Evolutionary conservation across 2,113 vertebrate genomes (phyloP).

Genomic region (Vidua chalybeata): DNA sequence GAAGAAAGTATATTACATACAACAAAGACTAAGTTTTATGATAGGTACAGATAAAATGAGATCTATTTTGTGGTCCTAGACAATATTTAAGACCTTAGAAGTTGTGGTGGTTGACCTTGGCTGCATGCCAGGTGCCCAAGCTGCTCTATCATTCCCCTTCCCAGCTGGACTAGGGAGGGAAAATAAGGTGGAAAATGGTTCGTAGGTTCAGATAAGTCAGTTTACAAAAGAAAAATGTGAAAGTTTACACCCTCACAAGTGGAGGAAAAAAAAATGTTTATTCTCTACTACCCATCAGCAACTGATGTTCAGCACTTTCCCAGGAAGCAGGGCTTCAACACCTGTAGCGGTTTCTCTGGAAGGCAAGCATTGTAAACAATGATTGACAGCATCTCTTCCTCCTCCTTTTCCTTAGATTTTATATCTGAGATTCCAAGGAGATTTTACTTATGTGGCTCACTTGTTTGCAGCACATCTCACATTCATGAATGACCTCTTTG

Average conservation of each 20-base stretch:
- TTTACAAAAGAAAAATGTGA: not conserved
- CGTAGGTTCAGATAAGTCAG: fast-evolving
- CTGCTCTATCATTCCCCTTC: not conserved
- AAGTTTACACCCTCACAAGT: not conserved
- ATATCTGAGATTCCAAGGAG: not conserved
- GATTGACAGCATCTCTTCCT: not conserved
- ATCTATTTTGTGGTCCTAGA: not conserved
- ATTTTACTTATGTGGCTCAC: not conserved
- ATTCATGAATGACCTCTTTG: not conserved
- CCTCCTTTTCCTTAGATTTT: not conserved
- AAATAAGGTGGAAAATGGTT: not conserved
- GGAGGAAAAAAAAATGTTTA: not conserved
- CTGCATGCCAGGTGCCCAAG: not conserved
- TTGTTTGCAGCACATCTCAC: not conserved
- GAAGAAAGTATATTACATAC: not conserved
- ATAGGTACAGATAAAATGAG: not conserved
- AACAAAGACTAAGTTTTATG: not conserved
- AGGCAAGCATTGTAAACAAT: not conserved
- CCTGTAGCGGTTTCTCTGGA: fast-evolving
- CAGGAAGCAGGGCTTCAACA: not conserved
- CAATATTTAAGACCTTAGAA: not conserved
- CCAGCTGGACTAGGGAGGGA: not conserved
- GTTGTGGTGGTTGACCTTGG: not conserved
- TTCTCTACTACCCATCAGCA: not conserved
- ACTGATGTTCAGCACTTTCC: not conserved